phyloP scores from a whole-genome alignment of 2,797 vertebrate genomes.

The Cyclura pinguis region DNA sequence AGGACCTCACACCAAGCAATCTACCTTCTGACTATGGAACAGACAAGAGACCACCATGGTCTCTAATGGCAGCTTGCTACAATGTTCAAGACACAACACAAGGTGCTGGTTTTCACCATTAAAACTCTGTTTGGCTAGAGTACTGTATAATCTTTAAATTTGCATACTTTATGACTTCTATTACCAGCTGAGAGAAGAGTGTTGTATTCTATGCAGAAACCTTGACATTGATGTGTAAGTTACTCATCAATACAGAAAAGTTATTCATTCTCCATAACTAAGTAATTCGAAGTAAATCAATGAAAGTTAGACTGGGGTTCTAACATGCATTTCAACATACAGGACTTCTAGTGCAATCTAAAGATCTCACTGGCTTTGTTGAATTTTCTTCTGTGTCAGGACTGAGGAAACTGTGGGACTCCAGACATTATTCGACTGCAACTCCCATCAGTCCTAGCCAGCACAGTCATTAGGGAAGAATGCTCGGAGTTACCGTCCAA shows the following conservation, averaged over 20 bases:
- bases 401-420: too few species aligned
- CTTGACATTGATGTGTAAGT: neutral
- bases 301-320: neutral
- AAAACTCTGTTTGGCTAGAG: neutral
- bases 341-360: neutral
- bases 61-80: neutral
- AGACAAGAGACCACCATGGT: neutral
- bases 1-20: neutral
- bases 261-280: too few species aligned
- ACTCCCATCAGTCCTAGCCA: too few species aligned
- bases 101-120: too few species aligned
- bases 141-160: neutral
- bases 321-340: neutral
- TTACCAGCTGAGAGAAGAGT: neutral
- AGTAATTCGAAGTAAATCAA: too few species aligned
- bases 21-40: neutral
- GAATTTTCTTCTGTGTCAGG: too few species aligned
- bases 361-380: neutral
- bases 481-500: too few species aligned
- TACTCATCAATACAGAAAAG: too few species aligned
- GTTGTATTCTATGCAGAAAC: neutral
- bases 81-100: neutral
- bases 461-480: too few species aligned
- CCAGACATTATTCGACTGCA: too few species aligned
- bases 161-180: neutral